Evolutionary conservation across 1,140 invertebrate species (phyloP).

Genomic region (Zeugodacus cucurbitae): DNA sequence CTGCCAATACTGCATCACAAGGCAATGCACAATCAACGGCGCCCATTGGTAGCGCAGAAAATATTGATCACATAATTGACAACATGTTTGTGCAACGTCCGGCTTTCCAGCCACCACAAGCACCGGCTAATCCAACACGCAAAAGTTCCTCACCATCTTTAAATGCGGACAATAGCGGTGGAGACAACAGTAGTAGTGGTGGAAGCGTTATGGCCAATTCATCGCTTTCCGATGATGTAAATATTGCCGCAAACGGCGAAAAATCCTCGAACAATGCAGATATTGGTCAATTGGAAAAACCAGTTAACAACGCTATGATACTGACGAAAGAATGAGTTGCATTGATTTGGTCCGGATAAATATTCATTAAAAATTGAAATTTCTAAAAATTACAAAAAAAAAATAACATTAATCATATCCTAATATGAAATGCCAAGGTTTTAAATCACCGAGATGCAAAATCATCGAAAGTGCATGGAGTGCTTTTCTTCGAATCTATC

Average conservation of each 20-base stretch:
- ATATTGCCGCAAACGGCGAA: neutral
- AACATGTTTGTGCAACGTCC: slow-evolving; percentile 73
- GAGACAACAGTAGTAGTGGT: neutral
- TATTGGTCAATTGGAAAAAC: neutral
- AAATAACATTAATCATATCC: neutral
- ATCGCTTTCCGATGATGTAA: neutral
- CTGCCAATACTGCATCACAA: neutral
- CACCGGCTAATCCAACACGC: slow-evolving; percentile 33
- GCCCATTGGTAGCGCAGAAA: slow-evolving; percentile 62
- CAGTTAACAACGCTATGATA: neutral
- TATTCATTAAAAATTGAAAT: neutral
- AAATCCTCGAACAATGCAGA: neutral
- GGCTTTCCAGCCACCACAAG: slow-evolving; percentile 56
- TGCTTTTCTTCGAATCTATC: neutral
- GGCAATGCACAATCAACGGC: neutral
- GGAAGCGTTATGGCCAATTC: neutral
- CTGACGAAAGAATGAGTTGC: neutral
- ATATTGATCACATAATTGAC: slow-evolving; percentile 72
- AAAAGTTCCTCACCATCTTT: slow-evolving; percentile 39
- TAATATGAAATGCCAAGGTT: neutral
- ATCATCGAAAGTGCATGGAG: neutral
- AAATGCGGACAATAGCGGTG: neutral
- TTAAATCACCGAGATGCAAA: neutral
- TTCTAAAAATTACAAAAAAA: neutral
- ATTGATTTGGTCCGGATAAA: neutral